Conservation (phyloP, 2,113 vertebrate genomes). For the Zapus hudsonius region DNA sequence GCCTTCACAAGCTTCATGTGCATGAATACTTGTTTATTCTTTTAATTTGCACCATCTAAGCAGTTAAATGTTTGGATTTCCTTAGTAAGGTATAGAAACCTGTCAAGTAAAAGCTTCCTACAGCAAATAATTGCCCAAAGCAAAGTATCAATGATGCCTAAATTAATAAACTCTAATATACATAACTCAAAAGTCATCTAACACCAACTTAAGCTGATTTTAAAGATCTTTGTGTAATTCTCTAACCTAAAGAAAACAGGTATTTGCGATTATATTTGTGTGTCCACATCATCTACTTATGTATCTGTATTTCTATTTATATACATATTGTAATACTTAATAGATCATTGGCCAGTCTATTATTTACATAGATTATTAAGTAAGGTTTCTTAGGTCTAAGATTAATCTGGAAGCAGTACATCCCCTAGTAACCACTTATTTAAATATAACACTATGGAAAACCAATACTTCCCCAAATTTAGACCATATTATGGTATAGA, state of each 20-base stretch:
- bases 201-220: neutral
- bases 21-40: too few relatives aligned
- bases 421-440: neutral
- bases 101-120: too few relatives aligned
- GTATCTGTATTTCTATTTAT: neutral
- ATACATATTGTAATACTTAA: neutral
- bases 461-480: neutral
- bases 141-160: neutral
- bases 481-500: neutral
- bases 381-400: constrained; percentile 2
- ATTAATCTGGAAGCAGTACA: neutral
- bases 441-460: neutral
- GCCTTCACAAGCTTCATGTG: neutral
- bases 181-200: neutral
- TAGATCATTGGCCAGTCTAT: neutral
- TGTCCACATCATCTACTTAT: neutral
- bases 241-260: constrained; percentile 22
- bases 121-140: neutral
- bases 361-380: neutral
- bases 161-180: neutral
- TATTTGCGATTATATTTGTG: neutral
- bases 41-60: too few relatives aligned
- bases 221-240: neutral
- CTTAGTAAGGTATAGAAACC: too few relatives aligned
- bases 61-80: too few relatives aligned